Base-by-base conservation (phyloP, 92 coral and sea anemone species). In the Umimayanthus chanpuru region DNA sequence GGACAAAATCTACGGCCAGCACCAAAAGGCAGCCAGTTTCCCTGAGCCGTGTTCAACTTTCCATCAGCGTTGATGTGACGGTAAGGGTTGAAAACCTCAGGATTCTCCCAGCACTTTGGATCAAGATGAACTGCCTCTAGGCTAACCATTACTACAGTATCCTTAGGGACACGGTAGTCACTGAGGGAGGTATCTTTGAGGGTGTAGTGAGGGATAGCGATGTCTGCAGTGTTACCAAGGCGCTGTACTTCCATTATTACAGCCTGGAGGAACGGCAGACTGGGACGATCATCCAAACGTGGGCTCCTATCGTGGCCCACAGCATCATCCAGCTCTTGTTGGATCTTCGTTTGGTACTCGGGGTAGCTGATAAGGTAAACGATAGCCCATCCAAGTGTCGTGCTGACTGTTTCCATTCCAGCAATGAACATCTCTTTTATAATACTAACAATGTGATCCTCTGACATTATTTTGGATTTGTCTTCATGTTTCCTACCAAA, bases 1-100 rank as follows among this genome's bases (percentile, higher is more conserved):
- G 73, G 73, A 67, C 73, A 67, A 67, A 67, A 23, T 26, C 73
- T 30, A 3, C 73, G 73, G n/a, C 73, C 73, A 67, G 73, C 73
- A 67, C 73, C 18, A 67, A 67, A 67, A 12, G 58, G 58, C 3
- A 67, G 29, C 25, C 29, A 53, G 58, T 53, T 53, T 53, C 58
- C 58, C 4, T 53, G 58, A 18, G 12, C 58, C 18, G 58, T 53
- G 28, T 1, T n/a, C 73, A 20, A 26, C 20, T 23, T 67, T 67
- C 73, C 29, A 6, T 26, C 29, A 23, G 29, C 29, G 29, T 53
- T 4, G 58, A 53, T 11, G 58, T 53, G 20, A 53, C 58, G 58
- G 58, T 11, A 53, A 53, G 58, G 58, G 20, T 53, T 53, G 11
- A 53, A 53, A 12, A 11, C 58, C 14, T 11, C 73, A 53, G 58